Conservation (phyloP, 2,113 vertebrate genomes). For the Zonotrichia leucophrys region DNA sequence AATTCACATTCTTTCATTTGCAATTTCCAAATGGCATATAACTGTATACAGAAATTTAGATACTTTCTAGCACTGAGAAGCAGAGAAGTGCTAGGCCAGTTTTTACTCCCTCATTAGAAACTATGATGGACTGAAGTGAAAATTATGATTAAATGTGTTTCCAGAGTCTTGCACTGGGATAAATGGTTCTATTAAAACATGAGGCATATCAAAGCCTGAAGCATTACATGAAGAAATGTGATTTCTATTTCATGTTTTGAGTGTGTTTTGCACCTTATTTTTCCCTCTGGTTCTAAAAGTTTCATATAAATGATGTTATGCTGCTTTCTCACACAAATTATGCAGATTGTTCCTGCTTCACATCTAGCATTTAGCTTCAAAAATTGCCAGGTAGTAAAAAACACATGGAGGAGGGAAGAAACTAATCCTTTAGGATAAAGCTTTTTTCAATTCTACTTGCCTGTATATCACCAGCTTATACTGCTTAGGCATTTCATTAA, state of each 20-base stretch:
- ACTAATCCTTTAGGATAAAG: neutral
- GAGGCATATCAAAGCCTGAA: neutral
- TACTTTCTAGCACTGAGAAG: neutral
- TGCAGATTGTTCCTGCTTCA: neutral
- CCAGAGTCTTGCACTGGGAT: neutral
- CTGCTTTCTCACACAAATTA: neutral
- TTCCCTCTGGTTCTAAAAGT: neutral
- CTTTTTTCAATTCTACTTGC: neutral
- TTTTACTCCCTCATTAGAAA: neutral
- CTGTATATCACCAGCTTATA: neutral
- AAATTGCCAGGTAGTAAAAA: neutral
- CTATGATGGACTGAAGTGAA: neutral
- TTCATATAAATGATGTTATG: neutral
- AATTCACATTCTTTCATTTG: neutral
- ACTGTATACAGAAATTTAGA: neutral
- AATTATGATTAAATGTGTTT: neutral
- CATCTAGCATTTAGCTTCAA: neutral
- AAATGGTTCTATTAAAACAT: neutral
- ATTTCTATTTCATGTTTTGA: neutral
- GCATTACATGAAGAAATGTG: neutral
- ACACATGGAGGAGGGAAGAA: neutral
- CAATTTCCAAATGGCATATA: neutral
- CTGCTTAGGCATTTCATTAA: neutral
- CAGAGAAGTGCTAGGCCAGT: neutral
- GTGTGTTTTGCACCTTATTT: neutral